Base-by-base conservation (phyloP, 2,113 vertebrate species). In the Equus przewalskii region DNA sequence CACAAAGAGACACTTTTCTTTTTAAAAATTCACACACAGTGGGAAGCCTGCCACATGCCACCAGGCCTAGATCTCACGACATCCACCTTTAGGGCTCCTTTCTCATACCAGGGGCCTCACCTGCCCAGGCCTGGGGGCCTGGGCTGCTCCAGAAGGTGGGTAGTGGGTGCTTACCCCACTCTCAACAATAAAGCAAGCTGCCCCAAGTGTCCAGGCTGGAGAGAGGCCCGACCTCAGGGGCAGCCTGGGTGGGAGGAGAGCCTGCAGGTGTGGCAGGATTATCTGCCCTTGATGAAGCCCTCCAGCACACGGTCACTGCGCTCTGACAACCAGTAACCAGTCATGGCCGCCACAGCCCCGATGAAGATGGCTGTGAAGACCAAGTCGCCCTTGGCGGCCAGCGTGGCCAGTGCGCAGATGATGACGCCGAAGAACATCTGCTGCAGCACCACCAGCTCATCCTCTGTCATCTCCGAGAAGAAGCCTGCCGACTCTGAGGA, bases 341-440 rank as follows among this genome's bases (percentile, higher is more conserved):
- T 99, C 99, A 99, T 99, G 72, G 99, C 99, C 0, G 99, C 99
- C 94, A 99, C 99, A 0, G 99, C 99, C 0, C 99, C 99, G 0
- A 99, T 99, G 98, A 99, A 99, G 98, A 99, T 99, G 97, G 99
- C 99, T 0, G 99, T 99, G 96, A 99, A 99, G 82, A 99, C 99
- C 99, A 99, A 99, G 98, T 99, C 99, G 0, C 99, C 99, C 98
- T 99, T 99, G 21, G 99, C 99, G 0, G 99, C 99, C 36, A 99
- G 98, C 0, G 99, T 99, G 70, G 99, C 99, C 0, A 99, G 98
- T 0, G 99, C 99, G 0, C 99, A 99, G 98, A 99, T 99, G 78
- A 99, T 99, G 49, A 99, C 99, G 0, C 99, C 99, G 0, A 99
- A 99, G 98, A 99, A 99, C 99, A 99, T 99, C 99, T 99, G 99